These are phyloP conservation scores for Orchestia grillus DNA, from an alignment of 1,140 invertebrate genomes.

Conservation along the genomic window DNA sequence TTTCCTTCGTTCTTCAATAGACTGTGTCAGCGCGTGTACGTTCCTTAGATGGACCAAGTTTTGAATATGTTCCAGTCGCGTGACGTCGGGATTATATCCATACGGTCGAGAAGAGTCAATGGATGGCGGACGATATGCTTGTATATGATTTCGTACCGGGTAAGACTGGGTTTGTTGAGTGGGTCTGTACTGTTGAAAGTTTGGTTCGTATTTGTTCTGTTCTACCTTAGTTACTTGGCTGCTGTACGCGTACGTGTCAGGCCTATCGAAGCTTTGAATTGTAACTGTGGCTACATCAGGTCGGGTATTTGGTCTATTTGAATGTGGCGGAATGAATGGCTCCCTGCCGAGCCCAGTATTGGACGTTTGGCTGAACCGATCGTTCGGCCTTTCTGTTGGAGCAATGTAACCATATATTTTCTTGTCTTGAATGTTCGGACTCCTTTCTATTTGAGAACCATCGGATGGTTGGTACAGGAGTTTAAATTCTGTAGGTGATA, in stretches of 20 bases:
- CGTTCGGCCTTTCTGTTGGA: slow-evolving; percentile 32
- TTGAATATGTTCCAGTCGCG: slow-evolving; percentile 20
- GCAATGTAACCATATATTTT: slow-evolving; percentile 32
- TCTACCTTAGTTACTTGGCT: background rate
- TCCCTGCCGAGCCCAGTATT: background rate
- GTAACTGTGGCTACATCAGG: slow-evolving; percentile 21
- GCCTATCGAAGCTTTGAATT: background rate
- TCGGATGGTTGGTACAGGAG: background rate
- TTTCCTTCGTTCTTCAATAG: background rate
- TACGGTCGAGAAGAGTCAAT: background rate
- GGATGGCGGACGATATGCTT: background rate
- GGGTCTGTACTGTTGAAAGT: background rate
- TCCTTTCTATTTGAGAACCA: slow-evolving; percentile 23
- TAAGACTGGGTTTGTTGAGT: background rate
- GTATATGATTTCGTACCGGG: background rate
- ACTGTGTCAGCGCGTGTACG: background rate
- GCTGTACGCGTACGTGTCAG: background rate
- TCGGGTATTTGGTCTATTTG: background rate
- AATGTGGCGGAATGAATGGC: background rate
- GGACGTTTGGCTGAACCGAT: background rate
- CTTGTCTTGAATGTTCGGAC: slow-evolving; percentile 1
- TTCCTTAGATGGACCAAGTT: slow-evolving; percentile 33
- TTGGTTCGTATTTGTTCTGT: background rate
- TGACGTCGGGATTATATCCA: background rate
- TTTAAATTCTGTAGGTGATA: slow-evolving; percentile 44